These are phyloP conservation scores for Arenicola marina DNA, from an alignment of 2,888 invertebrate genomes.

Conservation along the genomic window DNA sequence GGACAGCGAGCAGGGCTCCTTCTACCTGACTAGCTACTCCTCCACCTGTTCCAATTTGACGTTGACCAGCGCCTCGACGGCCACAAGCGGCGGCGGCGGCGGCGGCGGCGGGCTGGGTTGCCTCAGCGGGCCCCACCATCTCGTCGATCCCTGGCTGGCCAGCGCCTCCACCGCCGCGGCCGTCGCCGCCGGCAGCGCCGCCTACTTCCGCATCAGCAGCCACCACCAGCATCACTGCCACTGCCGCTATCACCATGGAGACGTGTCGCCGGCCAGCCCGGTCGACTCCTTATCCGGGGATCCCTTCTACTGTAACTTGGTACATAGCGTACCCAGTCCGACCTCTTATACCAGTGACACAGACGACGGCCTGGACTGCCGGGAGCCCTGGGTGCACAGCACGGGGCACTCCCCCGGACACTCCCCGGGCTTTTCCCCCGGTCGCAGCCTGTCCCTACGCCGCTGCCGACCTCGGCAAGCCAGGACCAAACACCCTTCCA, in stretches of 20 bases:
- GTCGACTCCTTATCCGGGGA: too few species aligned
- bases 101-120: background rate
- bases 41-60: conserved; percentile 25
- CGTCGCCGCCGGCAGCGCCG: background rate
- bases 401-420: too few species aligned
- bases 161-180: background rate
- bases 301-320: too few species aligned
- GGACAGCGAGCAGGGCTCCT: conserved; percentile 16
- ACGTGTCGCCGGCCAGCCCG: too few species aligned
- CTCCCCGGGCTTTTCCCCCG: background rate
- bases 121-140: conserved; percentile 1
- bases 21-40: conserved; percentile 9
- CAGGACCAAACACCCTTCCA: conserved; percentile 2
- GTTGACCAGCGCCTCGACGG: conserved; percentile 20
- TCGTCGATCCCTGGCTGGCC: background rate
- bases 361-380: too few species aligned
- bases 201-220: conserved; percentile 1
- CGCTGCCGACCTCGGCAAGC: background rate
- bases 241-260: too few species aligned
- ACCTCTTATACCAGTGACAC: too few species aligned
- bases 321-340: too few species aligned
- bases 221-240: background rate
- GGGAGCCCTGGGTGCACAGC: too few species aligned
- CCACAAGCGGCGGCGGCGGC: conserved; percentile 13
- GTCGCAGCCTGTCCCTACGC: background rate